Conservation (phyloP, 1,140 invertebrate genomes). For the Augochlora pura region DNA sequence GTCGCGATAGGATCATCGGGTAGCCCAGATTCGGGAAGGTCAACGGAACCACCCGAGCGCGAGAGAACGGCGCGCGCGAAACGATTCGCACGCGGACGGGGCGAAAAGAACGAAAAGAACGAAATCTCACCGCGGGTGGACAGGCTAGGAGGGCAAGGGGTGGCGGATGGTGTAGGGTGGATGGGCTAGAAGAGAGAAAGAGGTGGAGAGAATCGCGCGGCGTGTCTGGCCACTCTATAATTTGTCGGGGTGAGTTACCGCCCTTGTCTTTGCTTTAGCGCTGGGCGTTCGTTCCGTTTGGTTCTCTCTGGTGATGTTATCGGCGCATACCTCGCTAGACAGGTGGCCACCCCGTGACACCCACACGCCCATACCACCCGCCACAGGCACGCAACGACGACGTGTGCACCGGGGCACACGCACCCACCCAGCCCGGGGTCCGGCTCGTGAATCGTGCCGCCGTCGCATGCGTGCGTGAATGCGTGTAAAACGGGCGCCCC, state of each 20-base stretch:
- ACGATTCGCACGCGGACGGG: slow-evolving; percentile 11
- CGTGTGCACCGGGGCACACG: slow-evolving; percentile 45
- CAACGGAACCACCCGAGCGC: no score
- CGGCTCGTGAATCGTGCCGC: slow-evolving; percentile 49
- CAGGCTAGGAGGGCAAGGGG: no score
- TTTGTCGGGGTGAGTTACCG: slow-evolving; percentile 79
- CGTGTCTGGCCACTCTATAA: slow-evolving; percentile 77
- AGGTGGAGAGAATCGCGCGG: slow-evolving; percentile 71
- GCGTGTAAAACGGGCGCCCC: slow-evolving; percentile 12
- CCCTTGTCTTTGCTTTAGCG: slow-evolving; percentile 77
- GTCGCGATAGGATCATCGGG: no score
- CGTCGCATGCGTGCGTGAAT: slow-evolving; percentile 43
- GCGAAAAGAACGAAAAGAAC: not conserved
- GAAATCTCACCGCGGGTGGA: not conserved
- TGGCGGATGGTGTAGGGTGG: not conserved
- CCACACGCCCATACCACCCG: slow-evolving; percentile 74
- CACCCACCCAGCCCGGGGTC: not conserved
- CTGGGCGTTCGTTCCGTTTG: slow-evolving; percentile 74
- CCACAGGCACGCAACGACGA: slow-evolving; percentile 62
- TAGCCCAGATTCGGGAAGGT: no score
- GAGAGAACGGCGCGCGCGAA: not conserved
- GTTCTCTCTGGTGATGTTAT: slow-evolving; percentile 74
- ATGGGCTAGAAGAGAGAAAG: slow-evolving; percentile 32
- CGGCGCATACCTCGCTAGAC: slow-evolving; percentile 77
- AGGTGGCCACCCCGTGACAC: slow-evolving; percentile 78